A percentile compares a stretch with the other conserved stretches of the same genome.
Conservation (phyloP, 2,113 vertebrate genomes). For the Python bivittatus region DNA sequence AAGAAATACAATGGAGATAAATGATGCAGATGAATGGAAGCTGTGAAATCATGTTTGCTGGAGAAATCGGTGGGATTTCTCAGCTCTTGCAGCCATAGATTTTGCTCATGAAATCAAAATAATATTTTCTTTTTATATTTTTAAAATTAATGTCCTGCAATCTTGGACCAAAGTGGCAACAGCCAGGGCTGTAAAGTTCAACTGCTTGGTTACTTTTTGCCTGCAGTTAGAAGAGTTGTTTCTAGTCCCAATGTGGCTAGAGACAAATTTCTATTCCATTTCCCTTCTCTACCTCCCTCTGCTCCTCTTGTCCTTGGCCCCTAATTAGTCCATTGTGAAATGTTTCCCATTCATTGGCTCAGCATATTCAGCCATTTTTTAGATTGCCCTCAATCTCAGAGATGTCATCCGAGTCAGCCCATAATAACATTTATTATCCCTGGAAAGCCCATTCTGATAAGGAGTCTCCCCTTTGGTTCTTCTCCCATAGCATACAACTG, state of each 20-base stretch:
- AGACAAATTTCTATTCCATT: background rate
- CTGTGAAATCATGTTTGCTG: background rate
- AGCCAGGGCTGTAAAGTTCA: background rate
- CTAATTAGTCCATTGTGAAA: background rate
- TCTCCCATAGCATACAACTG: constrained; percentile 18
- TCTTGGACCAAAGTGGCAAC: background rate
- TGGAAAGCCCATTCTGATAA: background rate
- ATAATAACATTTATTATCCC: background rate
- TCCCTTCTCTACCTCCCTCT: too few species aligned
- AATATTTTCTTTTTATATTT: background rate
- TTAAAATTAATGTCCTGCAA: background rate
- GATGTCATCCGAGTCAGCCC: background rate
- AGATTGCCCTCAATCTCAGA: background rate
- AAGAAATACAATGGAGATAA: fast-evolving
- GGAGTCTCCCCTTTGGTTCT: constrained; percentile 14
- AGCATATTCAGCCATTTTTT: background rate
- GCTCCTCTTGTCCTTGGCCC: too few species aligned
- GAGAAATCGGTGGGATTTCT: background rate
- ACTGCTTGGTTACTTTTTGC: background rate
- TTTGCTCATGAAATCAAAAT: background rate
- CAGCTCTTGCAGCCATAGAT: background rate
- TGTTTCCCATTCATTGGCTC: background rate
- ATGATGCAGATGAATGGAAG: constrained; percentile 8
- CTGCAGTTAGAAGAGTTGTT: background rate
- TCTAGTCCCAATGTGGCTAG: background rate